These are phyloP conservation scores for Octopus sinensis DNA, from an alignment of 1,140 invertebrate genomes.

Conservation along the genomic window DNA sequence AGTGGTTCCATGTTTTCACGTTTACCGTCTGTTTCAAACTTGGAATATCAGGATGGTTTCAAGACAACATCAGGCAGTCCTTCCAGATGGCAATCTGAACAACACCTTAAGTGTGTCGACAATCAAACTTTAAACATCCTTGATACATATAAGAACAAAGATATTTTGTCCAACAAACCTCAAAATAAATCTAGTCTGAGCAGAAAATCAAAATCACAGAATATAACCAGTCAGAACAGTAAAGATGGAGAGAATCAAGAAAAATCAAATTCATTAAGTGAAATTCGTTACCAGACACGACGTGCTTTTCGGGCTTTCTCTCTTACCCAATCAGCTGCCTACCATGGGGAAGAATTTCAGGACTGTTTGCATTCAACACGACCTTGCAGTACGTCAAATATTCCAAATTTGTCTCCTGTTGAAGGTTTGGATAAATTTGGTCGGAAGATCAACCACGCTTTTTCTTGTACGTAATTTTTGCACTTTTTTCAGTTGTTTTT, in stretches of 20 bases:
- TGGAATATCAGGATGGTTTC: not conserved
- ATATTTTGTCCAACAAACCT: not conserved
- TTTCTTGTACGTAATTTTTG: not conserved
- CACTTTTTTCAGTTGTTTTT: too few relatives aligned
- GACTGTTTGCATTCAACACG: not conserved
- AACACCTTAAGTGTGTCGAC: not conserved
- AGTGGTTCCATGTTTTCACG: not conserved
- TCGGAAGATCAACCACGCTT: not conserved
- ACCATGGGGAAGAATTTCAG: not conserved
- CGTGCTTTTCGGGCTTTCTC: not conserved
- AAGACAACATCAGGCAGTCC: not conserved
- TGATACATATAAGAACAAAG: not conserved
- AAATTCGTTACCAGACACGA: not conserved
- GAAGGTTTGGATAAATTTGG: not conserved
- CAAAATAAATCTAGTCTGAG: not conserved
- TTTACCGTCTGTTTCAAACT: not conserved
- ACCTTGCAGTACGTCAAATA: not conserved
- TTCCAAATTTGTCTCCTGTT: conserved; percentile 3
- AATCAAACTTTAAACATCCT: not conserved
- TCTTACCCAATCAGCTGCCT: not conserved
- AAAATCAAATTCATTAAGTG: not conserved
- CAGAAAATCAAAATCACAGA: not conserved
- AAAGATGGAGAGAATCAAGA: not conserved
- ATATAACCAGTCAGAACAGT: not conserved
- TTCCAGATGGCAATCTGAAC: not conserved